Percentiles rank a stretch among this genome's conserved stretches.
Evolutionary conservation across 2,113 vertebrate genomes (phyloP).

Genomic region (Megaleporinus macrocephalus): DNA sequence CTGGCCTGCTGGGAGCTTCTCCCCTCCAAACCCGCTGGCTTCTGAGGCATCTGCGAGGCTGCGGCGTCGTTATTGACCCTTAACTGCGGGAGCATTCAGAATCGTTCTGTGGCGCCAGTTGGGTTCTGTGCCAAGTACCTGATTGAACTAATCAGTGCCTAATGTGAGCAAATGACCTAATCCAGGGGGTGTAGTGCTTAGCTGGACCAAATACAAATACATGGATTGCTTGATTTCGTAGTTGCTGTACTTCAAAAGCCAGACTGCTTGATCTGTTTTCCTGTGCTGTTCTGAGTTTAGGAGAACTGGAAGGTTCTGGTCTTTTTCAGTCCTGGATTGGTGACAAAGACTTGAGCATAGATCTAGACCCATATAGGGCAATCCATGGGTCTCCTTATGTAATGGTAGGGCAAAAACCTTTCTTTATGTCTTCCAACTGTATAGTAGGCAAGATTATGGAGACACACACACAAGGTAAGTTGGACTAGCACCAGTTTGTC

Average conservation of each 20-base stretch:
- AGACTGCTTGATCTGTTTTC: background rate
- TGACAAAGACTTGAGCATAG: background rate
- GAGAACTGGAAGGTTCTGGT: background rate
- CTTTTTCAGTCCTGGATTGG: background rate
- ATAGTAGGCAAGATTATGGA: too few species aligned
- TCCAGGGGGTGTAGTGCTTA: background rate
- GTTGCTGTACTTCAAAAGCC: background rate
- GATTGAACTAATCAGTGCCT: conserved; percentile 39
- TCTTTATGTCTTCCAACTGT: too few species aligned
- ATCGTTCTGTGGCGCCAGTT: conserved; percentile 11
- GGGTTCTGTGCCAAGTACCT: conserved; percentile 22
- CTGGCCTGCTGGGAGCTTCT: conserved; percentile 14
- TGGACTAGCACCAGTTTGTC: too few species aligned
- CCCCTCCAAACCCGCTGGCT: background rate
- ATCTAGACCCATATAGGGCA: too few species aligned
- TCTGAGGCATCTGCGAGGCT: conserved; percentile 23
- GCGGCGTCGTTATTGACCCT: conserved; percentile 27
- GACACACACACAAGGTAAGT: too few species aligned
- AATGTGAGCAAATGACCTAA: conserved; percentile 16
- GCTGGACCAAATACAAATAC: conserved; percentile 22
- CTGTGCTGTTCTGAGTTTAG: background rate
- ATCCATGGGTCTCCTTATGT: too few species aligned
- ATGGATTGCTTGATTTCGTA: conserved; percentile 10
- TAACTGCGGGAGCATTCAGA: conserved; percentile 18
- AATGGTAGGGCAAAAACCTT: too few species aligned